Conservation (phyloP, 2,888 invertebrate species). For the Rhodophaea formosa region DNA sequence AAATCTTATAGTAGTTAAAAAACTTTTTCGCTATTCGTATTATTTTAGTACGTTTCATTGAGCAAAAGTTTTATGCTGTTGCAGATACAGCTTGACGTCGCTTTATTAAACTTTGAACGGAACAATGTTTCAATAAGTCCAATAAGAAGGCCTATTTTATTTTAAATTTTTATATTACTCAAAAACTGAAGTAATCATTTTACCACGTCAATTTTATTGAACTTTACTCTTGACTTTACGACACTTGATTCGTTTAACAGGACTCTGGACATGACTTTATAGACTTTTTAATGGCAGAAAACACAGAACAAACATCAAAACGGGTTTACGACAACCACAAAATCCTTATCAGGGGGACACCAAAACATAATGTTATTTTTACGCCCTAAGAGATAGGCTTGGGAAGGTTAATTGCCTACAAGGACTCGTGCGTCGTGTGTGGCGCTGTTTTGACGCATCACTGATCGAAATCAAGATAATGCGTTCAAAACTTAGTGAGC, state of each 20-base stretch:
- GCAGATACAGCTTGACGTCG: too few species aligned
- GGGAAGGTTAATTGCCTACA: conserved; percentile 61
- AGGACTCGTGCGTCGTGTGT: conserved; percentile 71
- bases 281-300: conserved; percentile 18
- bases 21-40: too few species aligned
- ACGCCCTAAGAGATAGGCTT: conserved; percentile 41
- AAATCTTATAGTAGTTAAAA: too few species aligned
- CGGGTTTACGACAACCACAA: conserved; percentile 30
- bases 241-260: conserved; percentile 12
- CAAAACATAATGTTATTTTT: conserved; percentile 36
- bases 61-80: too few species aligned
- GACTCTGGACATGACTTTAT: conserved; percentile 15
- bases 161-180: too few species aligned
- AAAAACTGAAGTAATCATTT: not conserved
- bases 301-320: conserved; percentile 20
- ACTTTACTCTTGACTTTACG: conserved; percentile 1
- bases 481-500: conserved; percentile 54
- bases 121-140: too few species aligned
- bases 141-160: too few species aligned
- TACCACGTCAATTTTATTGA: not conserved
- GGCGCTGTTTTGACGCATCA: conserved; percentile 61
- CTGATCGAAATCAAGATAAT: conserved; percentile 73
- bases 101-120: too few species aligned
- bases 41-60: too few species aligned
- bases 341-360: conserved; percentile 29